Conservation (phyloP, 2,888 invertebrate species). For the Xestia c-nigrum region DNA sequence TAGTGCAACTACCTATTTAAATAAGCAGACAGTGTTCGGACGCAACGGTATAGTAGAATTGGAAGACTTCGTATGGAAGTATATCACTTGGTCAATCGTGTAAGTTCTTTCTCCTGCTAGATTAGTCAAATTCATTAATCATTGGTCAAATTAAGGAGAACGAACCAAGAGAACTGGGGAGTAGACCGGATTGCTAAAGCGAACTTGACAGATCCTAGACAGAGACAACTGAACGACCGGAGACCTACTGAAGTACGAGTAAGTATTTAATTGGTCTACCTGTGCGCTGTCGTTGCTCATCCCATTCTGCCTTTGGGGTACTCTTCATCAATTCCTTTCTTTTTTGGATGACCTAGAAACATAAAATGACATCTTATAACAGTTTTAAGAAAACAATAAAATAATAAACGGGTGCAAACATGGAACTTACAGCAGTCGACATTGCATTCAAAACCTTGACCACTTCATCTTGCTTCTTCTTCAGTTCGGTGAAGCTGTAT, state of each 20-base stretch:
- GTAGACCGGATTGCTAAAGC: background rate
- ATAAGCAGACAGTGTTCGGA: background rate
- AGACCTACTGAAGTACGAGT: background rate
- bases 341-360: constrained; percentile 61
- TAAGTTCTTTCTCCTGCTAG: background rate
- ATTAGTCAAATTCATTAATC: background rate
- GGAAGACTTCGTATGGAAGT: background rate
- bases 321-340: constrained; percentile 54
- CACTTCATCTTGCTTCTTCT: constrained; percentile 63
- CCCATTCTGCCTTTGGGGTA: constrained; percentile 52
- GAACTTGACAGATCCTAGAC: background rate
- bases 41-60: background rate
- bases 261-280: constrained; percentile 34
- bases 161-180: background rate
- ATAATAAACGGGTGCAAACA: background rate
- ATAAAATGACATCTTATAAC: background rate
- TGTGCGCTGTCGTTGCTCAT: constrained; percentile 43
- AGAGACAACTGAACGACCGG: too few relatives aligned
- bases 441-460: constrained; percentile 66
- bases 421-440: constrained; percentile 65
- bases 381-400: too few relatives aligned
- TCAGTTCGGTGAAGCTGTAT: constrained; percentile 63
- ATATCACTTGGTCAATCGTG: background rate
- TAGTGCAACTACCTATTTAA: background rate
- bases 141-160: background rate